Evolutionary conservation across 2,888 invertebrate species (phyloP), one percentile per base, ranked within the genome.

Genomic region (Ditylenchus weischeri): DNA sequence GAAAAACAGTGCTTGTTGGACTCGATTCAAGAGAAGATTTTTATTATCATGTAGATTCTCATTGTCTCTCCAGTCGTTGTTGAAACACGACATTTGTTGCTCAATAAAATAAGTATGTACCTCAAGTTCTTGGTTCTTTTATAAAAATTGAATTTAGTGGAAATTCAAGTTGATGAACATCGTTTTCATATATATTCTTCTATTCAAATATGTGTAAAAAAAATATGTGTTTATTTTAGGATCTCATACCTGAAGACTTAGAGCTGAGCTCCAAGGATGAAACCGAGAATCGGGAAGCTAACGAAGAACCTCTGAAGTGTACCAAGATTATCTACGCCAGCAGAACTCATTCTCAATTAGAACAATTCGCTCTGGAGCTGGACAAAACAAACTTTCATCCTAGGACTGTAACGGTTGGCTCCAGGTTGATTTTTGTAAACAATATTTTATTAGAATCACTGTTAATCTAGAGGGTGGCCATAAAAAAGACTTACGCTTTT

Each of bases 331-430:
- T 89, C 82, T 95, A 92, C 84, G 92, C 93, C 83, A 94, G 93
- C 72, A 88, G 98, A 78, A 98, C 98, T 7, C 96, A 98, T 84
- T 94, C 96, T 0, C 68, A 98, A 83, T 84, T 98, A 51, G 88
- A 91, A 0, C 98, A 98, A 84, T 91, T 98, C 85, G 89, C 94
- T n/a, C 88, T 89, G 57, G 98, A 98, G 38, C 23, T 73, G 51
- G 89, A 90, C 75, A 89, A 89, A 79, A 93, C 92, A 66, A 87
- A 88, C 0, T 81, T 81, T 51, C 68, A 59, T 35, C 79, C n/a
- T 6, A 69, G 81, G 8, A 71, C 77, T 35, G 77, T 78, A n/a
- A 75, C 77, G 15, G 66, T 80, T 38, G 80, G 76, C 0, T 81
- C 81, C 7, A 65, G 43, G 43, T 43, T 6, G 1, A 2, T 8